Percentiles rank a stretch among this genome's conserved stretches.
Conservation (phyloP, 2,888 invertebrate genomes). For the Pseudeuparius sepicola region DNA sequence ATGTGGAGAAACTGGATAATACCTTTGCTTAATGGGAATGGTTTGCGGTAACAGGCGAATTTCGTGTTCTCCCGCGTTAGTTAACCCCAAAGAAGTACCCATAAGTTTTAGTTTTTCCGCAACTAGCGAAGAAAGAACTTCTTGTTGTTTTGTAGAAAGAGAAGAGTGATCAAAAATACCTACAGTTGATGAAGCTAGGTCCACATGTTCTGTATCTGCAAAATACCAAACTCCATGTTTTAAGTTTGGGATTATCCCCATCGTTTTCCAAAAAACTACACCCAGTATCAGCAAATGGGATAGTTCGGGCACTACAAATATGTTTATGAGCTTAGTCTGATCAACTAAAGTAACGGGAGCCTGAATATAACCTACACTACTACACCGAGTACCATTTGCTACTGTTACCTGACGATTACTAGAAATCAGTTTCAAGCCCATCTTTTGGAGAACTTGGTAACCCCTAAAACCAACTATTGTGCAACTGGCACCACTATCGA, state of each 20-base stretch:
- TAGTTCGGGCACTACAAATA: constrained; percentile 17
- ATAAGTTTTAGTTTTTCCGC: constrained; percentile 11
- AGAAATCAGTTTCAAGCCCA: constrained; percentile 6
- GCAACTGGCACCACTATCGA: constrained; percentile 5
- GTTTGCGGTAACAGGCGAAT: constrained; percentile 3
- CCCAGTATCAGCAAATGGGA: constrained; percentile 15
- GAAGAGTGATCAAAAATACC: constrained; percentile 3
- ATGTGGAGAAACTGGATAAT: constrained; percentile 7
- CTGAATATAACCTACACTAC: constrained; percentile 14
- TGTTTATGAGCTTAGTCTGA: constrained; percentile 15
- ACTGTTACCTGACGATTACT: constrained; percentile 10
- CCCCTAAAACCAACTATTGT: constrained; percentile 10
- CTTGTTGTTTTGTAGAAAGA: constrained; percentile 6
- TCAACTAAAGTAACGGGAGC: constrained; percentile 13
- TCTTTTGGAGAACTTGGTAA: constrained; percentile 2
- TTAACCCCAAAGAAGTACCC: constrained; percentile 9
- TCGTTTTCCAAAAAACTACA: constrained; percentile 18
- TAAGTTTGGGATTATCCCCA: constrained; percentile 18
- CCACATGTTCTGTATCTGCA: neutral
- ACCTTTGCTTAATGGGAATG: constrained; percentile 6
- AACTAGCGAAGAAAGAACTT: constrained; percentile 7
- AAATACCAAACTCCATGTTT: constrained; percentile 18
- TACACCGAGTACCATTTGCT: constrained; percentile 17
- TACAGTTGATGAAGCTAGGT: neutral
- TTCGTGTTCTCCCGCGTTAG: constrained; percentile 10